Conservation (phyloP, 2,113 vertebrate species). For the Agapornis roseicollis region DNA sequence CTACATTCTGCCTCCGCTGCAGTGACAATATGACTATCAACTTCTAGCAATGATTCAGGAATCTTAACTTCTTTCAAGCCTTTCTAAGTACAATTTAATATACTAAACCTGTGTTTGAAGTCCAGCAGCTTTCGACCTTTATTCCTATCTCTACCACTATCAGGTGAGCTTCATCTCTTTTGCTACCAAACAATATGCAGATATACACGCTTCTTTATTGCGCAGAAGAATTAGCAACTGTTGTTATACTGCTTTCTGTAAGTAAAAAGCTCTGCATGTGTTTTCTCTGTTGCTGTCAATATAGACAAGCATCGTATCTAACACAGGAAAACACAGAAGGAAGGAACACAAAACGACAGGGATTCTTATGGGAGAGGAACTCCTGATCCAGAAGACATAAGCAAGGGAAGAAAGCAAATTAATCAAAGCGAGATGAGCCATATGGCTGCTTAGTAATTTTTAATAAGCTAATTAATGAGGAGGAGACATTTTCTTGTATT, state of each 20-base stretch:
- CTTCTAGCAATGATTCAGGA: not conserved
- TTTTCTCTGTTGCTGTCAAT: not conserved
- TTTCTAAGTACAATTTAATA: not conserved
- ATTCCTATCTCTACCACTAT: not conserved
- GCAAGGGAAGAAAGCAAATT: not conserved
- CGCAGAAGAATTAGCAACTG: not conserved
- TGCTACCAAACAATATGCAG: not conserved
- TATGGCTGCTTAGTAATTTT: not conserved
- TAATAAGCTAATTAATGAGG: constrained; percentile 22
- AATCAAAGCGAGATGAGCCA: not conserved
- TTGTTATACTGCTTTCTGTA: not conserved
- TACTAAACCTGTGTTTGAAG: not conserved
- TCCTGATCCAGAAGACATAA: not conserved
- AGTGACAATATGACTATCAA: not conserved
- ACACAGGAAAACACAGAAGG: not conserved
- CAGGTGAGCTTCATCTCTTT: not conserved
- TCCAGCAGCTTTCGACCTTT: not conserved
- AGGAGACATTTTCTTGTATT: not conserved
- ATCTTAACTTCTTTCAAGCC: not conserved
- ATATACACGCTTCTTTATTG: not conserved
- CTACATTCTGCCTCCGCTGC: not conserved
- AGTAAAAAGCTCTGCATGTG: not conserved
- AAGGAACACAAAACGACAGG: not conserved
- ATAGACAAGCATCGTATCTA: not conserved
- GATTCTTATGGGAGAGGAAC: not conserved